Conservation (phyloP, 2,113 vertebrate genomes). For the Notothenia rossii region DNA sequence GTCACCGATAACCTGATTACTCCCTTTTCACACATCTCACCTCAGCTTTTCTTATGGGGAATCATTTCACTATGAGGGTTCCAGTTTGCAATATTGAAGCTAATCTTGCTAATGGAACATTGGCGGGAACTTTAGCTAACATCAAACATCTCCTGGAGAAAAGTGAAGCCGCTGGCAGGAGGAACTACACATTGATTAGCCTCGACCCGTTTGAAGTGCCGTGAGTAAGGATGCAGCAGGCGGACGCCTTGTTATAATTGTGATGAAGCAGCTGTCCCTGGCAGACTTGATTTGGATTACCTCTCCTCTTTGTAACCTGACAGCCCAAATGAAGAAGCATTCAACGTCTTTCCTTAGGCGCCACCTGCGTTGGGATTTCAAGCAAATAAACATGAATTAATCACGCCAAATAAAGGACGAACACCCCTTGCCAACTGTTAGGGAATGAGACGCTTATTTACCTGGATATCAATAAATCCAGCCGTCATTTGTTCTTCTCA, state of each 20-base stretch:
- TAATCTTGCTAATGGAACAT: conserved; percentile 55
- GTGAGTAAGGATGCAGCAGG: conserved; percentile 59
- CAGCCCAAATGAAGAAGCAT: conserved; percentile 80
- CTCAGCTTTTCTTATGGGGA: conserved; percentile 57
- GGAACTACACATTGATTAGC: conserved; percentile 64
- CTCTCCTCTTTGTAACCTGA: conserved; percentile 75
- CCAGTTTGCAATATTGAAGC: conserved; percentile 56
- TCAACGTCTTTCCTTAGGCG: conserved; percentile 55
- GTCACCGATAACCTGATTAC: conserved; percentile 71
- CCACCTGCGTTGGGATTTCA: conserved; percentile 52
- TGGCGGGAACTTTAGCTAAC: conserved; percentile 50
- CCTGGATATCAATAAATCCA: conserved; percentile 39
- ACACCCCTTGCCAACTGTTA: conserved; percentile 39
- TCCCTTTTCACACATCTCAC: conserved; percentile 42
- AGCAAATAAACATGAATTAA: conserved; percentile 76
- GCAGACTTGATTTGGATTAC: conserved; percentile 77
- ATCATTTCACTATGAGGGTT: conserved; percentile 60
- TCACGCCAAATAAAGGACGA: conserved; percentile 58
- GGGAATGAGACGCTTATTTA: conserved; percentile 51
- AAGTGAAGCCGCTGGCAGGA: conserved; percentile 8
- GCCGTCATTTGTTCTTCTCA: conserved; percentile 26
- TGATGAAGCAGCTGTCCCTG: conserved; percentile 79
- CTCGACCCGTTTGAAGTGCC: conserved; percentile 52
- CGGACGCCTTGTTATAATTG: conserved; percentile 78
- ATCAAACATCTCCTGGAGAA: conserved; percentile 50